These are phyloP conservation scores for Drosophila grimshawi DNA, from an alignment of 1,140 invertebrate species.

Conservation along the genomic window DNA sequence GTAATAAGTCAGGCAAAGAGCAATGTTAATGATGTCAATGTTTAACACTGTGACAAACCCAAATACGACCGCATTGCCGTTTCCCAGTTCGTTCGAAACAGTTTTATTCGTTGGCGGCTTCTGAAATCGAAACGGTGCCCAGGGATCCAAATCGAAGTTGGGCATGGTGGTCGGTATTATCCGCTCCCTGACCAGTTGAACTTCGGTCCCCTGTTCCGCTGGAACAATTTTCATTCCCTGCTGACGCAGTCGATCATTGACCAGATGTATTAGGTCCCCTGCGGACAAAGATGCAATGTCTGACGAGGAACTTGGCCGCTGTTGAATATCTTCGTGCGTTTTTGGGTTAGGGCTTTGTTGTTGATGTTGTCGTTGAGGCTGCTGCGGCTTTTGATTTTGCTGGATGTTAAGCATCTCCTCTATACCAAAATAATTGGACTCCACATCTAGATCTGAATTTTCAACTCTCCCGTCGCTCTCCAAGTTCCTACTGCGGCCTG, in stretches of 20 bases:
- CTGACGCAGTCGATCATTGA: constrained; percentile 57
- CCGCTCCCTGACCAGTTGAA: background rate
- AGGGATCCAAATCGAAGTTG: constrained; percentile 20
- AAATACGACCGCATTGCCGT: constrained; percentile 12
- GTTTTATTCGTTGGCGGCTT: constrained; percentile 9
- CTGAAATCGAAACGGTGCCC: constrained; percentile 43
- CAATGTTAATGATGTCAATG: constrained; percentile 26
- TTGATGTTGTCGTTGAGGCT: background rate
- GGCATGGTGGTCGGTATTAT: background rate
- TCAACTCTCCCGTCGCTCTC: background rate
- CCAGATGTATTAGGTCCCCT: constrained; percentile 40
- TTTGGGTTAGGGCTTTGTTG: no score
- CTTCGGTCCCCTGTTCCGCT: constrained; percentile 24
- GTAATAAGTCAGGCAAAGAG: background rate
- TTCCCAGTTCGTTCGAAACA: constrained; percentile 18
- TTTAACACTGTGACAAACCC: constrained; percentile 34
- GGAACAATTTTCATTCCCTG: constrained; percentile 61
- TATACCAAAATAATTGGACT: constrained; percentile 35
- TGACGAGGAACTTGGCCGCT: background rate
- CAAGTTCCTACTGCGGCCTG: background rate
- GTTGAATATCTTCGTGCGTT: background rate
- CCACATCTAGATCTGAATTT: constrained; percentile 7
- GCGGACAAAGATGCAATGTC: background rate
- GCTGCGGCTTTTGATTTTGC: background rate
- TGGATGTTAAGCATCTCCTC: constrained; percentile 11